Evolutionary conservation across 2,797 vertebrate genomes (phyloP).

Genomic region (Falco concolor): DNA sequence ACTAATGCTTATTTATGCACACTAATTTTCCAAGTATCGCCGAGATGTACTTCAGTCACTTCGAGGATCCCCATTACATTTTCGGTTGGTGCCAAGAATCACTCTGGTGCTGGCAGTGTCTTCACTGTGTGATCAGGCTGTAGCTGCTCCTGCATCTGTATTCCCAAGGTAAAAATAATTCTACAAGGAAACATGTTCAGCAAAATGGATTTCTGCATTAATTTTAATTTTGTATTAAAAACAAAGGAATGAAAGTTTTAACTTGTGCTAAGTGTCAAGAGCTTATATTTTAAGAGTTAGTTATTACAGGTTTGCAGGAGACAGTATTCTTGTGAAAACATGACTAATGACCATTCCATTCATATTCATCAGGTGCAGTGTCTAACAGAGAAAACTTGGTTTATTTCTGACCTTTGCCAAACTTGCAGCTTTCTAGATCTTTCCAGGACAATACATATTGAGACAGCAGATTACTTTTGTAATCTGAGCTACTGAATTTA

Average conservation of each 20-base stretch:
- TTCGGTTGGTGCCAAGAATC: slow-evolving; percentile 19
- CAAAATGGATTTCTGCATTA: slow-evolving; percentile 13
- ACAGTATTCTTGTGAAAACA: not conserved
- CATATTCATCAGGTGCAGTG: not conserved
- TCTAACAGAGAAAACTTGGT: not conserved
- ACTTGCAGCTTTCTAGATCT: not conserved
- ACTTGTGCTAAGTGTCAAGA: not conserved
- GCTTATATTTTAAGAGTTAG: not conserved
- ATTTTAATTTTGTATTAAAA: slow-evolving; percentile 28
- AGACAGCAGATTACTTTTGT: not conserved
- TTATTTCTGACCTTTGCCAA: not conserved
- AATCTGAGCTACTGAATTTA: not conserved
- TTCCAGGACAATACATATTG: not conserved
- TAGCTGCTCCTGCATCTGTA: slow-evolving; percentile 13
- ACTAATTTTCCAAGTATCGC: slow-evolving; percentile 60
- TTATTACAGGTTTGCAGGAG: not conserved
- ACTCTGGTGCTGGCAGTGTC: slow-evolving; percentile 32
- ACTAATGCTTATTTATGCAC: slow-evolving; percentile 63
- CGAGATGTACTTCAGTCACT: slow-evolving; percentile 58
- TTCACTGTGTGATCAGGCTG: not conserved
- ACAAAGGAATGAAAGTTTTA: not conserved
- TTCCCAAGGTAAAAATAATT: slow-evolving; percentile 30
- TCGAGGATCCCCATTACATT: slow-evolving; percentile 61
- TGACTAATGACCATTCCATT: not conserved
- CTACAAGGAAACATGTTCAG: not conserved